phyloP scores from a whole-genome alignment of 2,797 vertebrate genomes.

The Hirundo rustica region DNA sequence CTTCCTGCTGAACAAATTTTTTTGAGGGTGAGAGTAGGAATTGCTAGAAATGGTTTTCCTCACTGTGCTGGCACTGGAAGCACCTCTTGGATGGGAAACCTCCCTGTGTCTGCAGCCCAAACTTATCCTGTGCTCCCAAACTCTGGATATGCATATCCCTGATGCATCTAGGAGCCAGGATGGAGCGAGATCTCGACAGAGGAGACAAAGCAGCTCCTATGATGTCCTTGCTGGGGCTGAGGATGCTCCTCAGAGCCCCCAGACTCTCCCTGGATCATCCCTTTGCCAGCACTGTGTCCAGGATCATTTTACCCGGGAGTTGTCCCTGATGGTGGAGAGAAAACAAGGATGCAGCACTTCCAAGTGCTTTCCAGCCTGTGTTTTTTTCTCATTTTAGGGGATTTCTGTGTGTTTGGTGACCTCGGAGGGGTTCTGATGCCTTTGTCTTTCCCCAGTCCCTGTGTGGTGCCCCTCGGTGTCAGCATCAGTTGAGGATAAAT shows the following conservation, averaged over 20 bases:
- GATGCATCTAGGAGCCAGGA: background rate
- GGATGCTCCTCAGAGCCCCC: background rate
- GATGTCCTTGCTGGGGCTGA: rapidly evolving
- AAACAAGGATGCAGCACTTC: background rate
- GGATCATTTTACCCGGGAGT: background rate
- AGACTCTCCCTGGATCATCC: background rate
- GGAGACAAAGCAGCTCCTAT: background rate
- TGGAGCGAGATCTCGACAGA: background rate
- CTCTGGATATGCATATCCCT: background rate
- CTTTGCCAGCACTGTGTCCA: rapidly evolving
- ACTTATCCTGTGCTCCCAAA: rapidly evolving
- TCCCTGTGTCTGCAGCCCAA: background rate
- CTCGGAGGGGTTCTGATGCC: rapidly evolving
- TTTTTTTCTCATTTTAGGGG: background rate
- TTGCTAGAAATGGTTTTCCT: background rate
- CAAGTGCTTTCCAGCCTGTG: background rate
- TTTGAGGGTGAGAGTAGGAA: background rate
- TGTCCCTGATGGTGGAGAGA: background rate
- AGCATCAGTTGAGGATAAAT: background rate
- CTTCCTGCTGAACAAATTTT: background rate
- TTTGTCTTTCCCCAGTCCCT: rapidly evolving
- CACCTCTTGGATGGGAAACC: background rate
- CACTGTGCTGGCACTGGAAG: background rate
- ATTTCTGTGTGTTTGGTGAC: background rate
- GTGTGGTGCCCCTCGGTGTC: background rate